Conservation (phyloP, 2,888 invertebrate genomes). For the Schrankia costaestrigalis region DNA sequence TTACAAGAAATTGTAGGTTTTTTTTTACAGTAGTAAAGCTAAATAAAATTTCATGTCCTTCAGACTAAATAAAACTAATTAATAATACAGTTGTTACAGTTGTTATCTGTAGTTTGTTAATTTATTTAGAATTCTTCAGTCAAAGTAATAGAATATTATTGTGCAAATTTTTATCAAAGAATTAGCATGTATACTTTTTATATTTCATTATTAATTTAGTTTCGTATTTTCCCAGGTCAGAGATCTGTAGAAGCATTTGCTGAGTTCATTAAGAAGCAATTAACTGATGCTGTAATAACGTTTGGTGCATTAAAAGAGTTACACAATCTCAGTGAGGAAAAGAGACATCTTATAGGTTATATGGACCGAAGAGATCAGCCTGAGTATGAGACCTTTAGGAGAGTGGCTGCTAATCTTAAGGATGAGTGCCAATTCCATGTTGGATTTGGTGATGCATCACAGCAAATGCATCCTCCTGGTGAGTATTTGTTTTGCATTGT, state of each 20-base stretch:
- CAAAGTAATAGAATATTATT: too few species aligned
- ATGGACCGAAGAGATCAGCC: conserved; percentile 90
- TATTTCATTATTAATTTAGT: too few species aligned
- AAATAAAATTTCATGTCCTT: too few species aligned
- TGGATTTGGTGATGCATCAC: conserved; percentile 91
- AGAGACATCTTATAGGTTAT: conserved; percentile 94
- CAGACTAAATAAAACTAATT: too few species aligned
- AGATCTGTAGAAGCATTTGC: conserved; percentile 95
- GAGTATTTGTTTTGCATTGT: neutral
- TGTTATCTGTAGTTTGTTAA: neutral
- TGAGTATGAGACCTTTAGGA: conserved; percentile 89
- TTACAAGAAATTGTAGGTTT: neutral
- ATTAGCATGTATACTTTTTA: too few species aligned
- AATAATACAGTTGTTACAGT: too few species aligned
- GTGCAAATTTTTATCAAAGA: too few species aligned
- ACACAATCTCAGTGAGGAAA: conserved; percentile 87
- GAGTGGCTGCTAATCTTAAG: conserved; percentile 92
- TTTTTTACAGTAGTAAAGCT: too few species aligned
- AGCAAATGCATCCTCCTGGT: conserved; percentile 91
- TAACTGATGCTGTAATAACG: conserved; percentile 92
- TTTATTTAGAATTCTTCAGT: too few species aligned
- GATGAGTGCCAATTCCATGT: conserved; percentile 98
- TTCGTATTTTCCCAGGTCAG: conserved; percentile 66
- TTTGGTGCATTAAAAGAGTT: conserved; percentile 87
- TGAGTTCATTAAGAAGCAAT: conserved; percentile 92